Base-by-base conservation (phyloP, 2,888 invertebrate genomes). In the Drosophila antonietae region DNA sequence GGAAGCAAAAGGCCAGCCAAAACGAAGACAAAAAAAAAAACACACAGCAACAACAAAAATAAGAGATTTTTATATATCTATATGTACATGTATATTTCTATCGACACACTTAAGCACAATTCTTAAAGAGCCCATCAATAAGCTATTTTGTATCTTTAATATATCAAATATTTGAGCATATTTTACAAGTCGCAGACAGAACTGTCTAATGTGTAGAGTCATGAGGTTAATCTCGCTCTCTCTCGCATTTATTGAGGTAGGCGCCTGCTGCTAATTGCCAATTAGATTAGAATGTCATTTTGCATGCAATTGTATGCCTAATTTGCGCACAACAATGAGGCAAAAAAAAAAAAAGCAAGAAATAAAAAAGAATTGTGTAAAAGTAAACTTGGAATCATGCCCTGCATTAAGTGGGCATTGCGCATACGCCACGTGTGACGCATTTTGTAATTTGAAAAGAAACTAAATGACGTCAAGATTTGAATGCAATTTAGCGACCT, bases 111-210 rank as follows among this genome's bases (percentile, higher is more conserved):
- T 23, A 60, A 68, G 65, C 68, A 68, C 66, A 72, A 18, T 68
- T 76, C 65, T 64, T 55, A 43, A 63, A 75, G 70, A 69, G 63
- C 43, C 78, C 73, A 83, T 81, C 76, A 70, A 82, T 82, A 87
- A 75, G 62, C 33, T 12, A 33, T 33, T 28, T 53, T 5, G 5
- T 28, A 6, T 2, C 15, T 37, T 3, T 37, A 53, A 15, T 53
- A 35, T 37, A 23, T 33, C 20, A 53, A 53, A 8, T 15, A 37
- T 37, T 56, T 60, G 52, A 35, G 41, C 43, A 43, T 43, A 33
- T 44, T 37, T 9, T n/a, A 28, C 31, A 31, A 31, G 31, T n/a
- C 33, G 28, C 8, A 23, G 14, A 14, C 23, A 20, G 20, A 23
- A 23, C 15, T 37, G 37, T 14, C 28, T 28, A 28, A 37, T 37